Percentiles rank a stretch among this genome's conserved stretches.
These are phyloP conservation scores for Drosophila eugracilis DNA, from an alignment of 1,140 invertebrate species.

Conservation along the genomic window DNA sequence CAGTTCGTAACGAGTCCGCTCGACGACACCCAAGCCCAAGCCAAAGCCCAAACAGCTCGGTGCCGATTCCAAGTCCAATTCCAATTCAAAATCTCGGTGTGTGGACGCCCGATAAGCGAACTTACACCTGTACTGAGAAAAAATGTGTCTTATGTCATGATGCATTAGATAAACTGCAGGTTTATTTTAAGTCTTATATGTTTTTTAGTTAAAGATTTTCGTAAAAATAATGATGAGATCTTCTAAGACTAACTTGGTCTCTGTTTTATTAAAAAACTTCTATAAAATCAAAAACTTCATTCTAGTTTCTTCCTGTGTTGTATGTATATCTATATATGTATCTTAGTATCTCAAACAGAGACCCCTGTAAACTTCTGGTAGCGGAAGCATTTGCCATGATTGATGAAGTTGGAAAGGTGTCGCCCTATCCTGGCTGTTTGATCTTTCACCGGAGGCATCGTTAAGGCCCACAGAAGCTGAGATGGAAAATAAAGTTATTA, in stretches of 20 bases:
- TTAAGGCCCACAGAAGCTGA: constrained; percentile 33
- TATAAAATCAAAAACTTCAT: neutral
- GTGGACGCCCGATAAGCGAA: constrained; percentile 66
- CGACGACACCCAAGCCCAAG: too few relatives aligned
- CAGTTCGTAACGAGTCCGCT: constrained; percentile 66
- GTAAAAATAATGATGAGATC: too few relatives aligned
- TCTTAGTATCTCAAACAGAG: constrained; percentile 12
- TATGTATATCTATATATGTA: constrained; percentile 22
- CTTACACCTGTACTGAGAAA: constrained; percentile 37
- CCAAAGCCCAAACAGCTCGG: constrained; percentile 64
- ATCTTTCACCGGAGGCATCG: constrained; percentile 44
- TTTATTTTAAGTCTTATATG: neutral
- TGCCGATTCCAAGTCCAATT: constrained; percentile 36
- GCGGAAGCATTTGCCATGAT: constrained; percentile 68
- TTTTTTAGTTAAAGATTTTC: too few relatives aligned
- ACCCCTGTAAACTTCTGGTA: constrained; percentile 22
- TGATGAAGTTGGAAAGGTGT: constrained; percentile 70
- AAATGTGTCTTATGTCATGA: neutral
- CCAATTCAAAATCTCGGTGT: constrained; percentile 34
- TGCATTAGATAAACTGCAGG: neutral
- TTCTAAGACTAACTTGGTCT: too few relatives aligned
- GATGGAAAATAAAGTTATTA: constrained; percentile 26
- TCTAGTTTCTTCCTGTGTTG: neutral
- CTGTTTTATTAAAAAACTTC: too few relatives aligned
- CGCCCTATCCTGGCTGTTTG: constrained; percentile 58